A percentile compares a stretch with the other conserved stretches of the same genome.
These are phyloP conservation scores for Axis porcinus DNA, from an alignment of 2,113 vertebrate genomes.

Conservation along the genomic window DNA sequence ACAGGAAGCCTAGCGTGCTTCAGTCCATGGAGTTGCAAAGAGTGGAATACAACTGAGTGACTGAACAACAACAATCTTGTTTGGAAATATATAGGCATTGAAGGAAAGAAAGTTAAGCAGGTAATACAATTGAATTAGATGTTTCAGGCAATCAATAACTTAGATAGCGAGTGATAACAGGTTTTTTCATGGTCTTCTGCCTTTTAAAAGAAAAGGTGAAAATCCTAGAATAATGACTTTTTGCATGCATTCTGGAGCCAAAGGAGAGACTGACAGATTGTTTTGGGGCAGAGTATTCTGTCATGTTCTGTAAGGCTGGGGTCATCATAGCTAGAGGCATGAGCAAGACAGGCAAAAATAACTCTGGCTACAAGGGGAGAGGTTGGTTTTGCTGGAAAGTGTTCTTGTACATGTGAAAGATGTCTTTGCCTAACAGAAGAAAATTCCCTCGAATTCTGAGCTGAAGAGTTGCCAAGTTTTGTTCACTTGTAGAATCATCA, in stretches of 20 bases:
- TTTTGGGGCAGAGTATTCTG: not conserved
- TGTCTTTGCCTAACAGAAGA: not conserved
- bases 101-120: not conserved
- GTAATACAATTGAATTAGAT: not conserved
- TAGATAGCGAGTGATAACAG: not conserved
- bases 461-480: not conserved
- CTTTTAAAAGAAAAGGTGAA: not conserved
- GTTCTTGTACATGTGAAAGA: not conserved
- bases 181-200: not conserved
- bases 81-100: not conserved
- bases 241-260: not conserved
- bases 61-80: not conserved
- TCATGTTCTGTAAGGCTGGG: constrained; percentile 2
- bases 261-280: not conserved
- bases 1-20: not conserved
- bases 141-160: not conserved
- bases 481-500: not conserved
- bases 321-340: not conserved
- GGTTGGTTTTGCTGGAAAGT: not conserved
- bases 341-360: not conserved
- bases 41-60: not conserved
- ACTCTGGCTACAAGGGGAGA: not conserved
- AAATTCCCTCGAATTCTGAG: not conserved
- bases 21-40: not conserved
- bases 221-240: constrained; percentile 1